Evolutionary conservation across 2,888 invertebrate species (phyloP), one percentile per base, ranked within the genome.

Genomic region (Melipona bicolor): DNA sequence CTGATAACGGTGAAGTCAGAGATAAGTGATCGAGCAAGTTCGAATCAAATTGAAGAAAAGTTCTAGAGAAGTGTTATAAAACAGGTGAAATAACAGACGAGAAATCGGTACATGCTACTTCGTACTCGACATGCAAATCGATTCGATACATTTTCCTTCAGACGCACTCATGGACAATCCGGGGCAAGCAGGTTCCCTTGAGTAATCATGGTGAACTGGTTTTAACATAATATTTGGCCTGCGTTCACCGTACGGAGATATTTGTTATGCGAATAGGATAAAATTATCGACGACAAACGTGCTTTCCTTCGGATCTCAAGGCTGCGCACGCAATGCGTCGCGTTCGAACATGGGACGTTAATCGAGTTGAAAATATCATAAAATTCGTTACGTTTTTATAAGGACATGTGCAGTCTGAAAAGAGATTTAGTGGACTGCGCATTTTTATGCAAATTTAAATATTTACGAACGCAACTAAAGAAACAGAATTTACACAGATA

Each of bases 201-300:
- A 49, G 71, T 50, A 88, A 87, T 54, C 78, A 68, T 71, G 50
- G 59, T 73, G 17, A 83, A 87, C 86, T 86, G 86, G 80, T 87
- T 87, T 84, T 78, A 76, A 83, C 84, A 76, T 83, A 84, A 84
- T 86, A 86, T 79, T 83, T 78, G 71, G 74, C 71, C 64, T 54
- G 70, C 73, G 65, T 24, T 74, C 77, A 50, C 15, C 61, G 54
- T 75, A n/a, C 49, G 5, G 70, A n/a, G 73, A 82, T 86, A 85
- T 88, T 87, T 70, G 85, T 85, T 88, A 77, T 80, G 52, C 27
- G 71, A 61, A 61, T 74, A 36, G 78, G 83, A 71, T 80, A 73
- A 83, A 88, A 86, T 81, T 83, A 83, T 88, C 88, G 77, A 32
- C 49, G 52, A 67, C 71, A 62, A 78, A 52, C 73, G 36, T 24